Evolutionary conservation across 1,140 invertebrate genomes (phyloP), one percentile per base, ranked within the genome.

Genomic region (Sycophila sp.): DNA sequence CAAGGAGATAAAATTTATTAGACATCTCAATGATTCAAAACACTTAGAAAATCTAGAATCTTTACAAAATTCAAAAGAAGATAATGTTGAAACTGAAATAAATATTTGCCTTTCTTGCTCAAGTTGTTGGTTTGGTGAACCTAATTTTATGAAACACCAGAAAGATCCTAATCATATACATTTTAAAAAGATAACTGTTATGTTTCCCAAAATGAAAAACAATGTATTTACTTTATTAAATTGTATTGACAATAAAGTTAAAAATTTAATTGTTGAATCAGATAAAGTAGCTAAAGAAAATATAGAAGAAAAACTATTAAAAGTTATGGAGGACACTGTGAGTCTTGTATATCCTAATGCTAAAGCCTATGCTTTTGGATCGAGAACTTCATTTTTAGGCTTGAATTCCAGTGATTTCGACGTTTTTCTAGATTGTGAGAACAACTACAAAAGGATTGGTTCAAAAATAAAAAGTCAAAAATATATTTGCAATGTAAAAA

Each of bases 371-470:
- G 74, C 79, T 19, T 87, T 87, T 75, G 88, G 88, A 49, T 88
- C 87, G 4, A 81, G 87, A 53, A 74, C 83, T 13, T 79, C 83
- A 11, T 84, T 86, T 11, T 66, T 87, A 24, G 83, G 79, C 8
- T 76, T 79, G 34, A 47, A 58, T 24, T 80, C 81, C 11, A 88
- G 87, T 69, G 86, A 89, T 73, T 73, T 88, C 38, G 87, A 88
- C 72, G 74, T 88, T 17, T 89, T 87, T 76, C 73, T 88, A 26
- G 87, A 89, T 75, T 81, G 80, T 40, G 82, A 85, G 78, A 77
- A 77, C 66, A 62, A 26, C 36, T 59, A 49, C 38, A 49, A 4
- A 28, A 15, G 59, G 34, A 72, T 58, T 32, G 51, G 22, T 13
- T 34, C 45, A 15, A 17, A 45, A 59, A n/a, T 53, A 45, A 17